Percentiles rank a stretch among this genome's conserved stretches.
Evolutionary conservation across 2,113 vertebrate genomes (phyloP).

Genomic region (Ciconia maguari): DNA sequence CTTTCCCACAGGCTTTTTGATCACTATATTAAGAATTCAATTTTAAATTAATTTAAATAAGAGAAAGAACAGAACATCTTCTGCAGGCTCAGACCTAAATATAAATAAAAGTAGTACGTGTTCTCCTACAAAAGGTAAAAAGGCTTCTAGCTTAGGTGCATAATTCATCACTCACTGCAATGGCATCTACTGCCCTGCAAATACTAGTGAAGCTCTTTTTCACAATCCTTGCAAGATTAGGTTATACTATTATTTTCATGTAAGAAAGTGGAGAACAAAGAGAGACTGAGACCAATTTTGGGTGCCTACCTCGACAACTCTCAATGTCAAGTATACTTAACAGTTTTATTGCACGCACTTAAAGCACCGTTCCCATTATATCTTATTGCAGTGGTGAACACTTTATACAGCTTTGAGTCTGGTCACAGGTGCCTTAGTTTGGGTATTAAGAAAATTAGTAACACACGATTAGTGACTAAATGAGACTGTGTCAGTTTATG

Average conservation of each 20-base stretch:
- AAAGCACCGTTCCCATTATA: not conserved
- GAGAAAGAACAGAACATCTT: not conserved
- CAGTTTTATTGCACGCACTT: not conserved
- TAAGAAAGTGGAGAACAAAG: not conserved
- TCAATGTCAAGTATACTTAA: not conserved
- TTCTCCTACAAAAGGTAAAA: not conserved
- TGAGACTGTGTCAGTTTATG: not conserved
- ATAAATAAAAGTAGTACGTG: not conserved
- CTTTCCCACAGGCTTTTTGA: not conserved
- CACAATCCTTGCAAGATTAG: not conserved
- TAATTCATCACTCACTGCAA: not conserved
- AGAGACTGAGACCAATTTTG: not conserved
- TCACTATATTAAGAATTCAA: not conserved
- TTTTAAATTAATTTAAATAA: conserved; percentile 9
- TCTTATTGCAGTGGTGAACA: not conserved
- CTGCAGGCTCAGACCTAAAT: not conserved
- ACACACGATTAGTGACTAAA: not conserved
- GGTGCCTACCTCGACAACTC: not conserved
- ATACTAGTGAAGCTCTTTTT: not conserved
- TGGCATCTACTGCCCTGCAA: not conserved
- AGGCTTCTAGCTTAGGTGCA: not conserved
- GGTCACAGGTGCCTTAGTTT: not conserved
- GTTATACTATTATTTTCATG: not conserved
- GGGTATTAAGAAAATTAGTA: not conserved
- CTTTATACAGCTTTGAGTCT: not conserved